Evolutionary conservation across 2,888 invertebrate genomes (phyloP).

Genomic region (Electrophaes corylata): DNA sequence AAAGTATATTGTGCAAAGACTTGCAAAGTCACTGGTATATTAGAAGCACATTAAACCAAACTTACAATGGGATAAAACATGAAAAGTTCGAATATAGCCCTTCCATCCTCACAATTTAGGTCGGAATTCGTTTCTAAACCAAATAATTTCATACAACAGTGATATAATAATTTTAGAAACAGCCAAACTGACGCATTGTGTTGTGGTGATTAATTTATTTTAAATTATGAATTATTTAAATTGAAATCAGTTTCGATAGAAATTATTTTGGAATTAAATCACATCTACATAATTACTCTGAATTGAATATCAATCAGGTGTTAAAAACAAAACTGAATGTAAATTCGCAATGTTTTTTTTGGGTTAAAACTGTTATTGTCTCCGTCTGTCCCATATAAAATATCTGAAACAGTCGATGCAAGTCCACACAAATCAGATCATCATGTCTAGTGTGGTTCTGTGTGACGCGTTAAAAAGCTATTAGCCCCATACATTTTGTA

Average conservation of each 20-base stretch:
- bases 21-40: constrained; percentile 50
- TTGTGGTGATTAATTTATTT: constrained; percentile 24
- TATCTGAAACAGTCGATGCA: too few species aligned
- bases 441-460: too few species aligned
- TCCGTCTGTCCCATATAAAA: too few species aligned
- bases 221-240: constrained; percentile 20
- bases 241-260: constrained; percentile 14
- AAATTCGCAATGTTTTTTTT: neutral
- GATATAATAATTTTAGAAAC: constrained; percentile 26
- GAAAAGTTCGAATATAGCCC: constrained; percentile 33
- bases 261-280: constrained; percentile 3
- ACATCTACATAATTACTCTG: constrained; percentile 1
- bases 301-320: neutral
- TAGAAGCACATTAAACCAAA: constrained; percentile 52
- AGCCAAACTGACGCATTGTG: constrained; percentile 27
- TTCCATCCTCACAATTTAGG: constrained; percentile 17
- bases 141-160: constrained; percentile 15
- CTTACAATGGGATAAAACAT: constrained; percentile 48
- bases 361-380: too few species aligned
- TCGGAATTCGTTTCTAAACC: constrained; percentile 13
- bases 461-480: too few species aligned
- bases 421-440: too few species aligned
- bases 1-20: constrained; percentile 45
- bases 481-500: too few species aligned
- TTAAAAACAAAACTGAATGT: neutral